Conservation (phyloP, 2,888 invertebrate species). For the Netelia fuscicornis region DNA sequence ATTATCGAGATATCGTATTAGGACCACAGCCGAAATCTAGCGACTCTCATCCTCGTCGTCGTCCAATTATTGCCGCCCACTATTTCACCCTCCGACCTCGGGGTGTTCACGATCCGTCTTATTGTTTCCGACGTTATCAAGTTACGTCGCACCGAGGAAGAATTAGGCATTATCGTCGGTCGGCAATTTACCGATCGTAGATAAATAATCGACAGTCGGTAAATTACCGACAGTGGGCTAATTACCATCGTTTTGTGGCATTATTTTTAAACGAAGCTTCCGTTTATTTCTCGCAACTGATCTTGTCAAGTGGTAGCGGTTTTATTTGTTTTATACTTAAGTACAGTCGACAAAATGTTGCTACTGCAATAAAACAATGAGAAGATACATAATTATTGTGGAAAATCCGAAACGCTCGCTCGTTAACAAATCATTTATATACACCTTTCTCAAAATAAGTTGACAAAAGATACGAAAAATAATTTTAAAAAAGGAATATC, state of each 20-base stretch:
- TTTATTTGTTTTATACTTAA: background rate
- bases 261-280: too few species aligned
- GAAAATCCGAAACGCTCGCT: constrained; percentile 43
- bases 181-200: constrained; percentile 6
- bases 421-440: constrained; percentile 28
- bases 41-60: background rate
- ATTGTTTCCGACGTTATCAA: constrained; percentile 3
- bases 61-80: background rate
- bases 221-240: constrained; percentile 12
- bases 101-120: background rate
- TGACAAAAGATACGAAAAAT: background rate
- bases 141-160: background rate
- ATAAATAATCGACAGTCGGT: constrained; percentile 1
- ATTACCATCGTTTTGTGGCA: background rate
- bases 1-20: constrained; percentile 25
- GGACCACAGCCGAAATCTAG: background rate
- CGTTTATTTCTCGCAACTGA: too few species aligned
- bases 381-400: constrained; percentile 16
- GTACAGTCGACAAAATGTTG: background rate
- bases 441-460: constrained; percentile 26
- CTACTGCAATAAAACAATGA: constrained; percentile 18
- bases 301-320: background rate
- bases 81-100: background rate
- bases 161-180: background rate
- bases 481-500: background rate